phyloP scores from a whole-genome alignment of 2,797 vertebrate species.

The Coendou prehensilis region DNA sequence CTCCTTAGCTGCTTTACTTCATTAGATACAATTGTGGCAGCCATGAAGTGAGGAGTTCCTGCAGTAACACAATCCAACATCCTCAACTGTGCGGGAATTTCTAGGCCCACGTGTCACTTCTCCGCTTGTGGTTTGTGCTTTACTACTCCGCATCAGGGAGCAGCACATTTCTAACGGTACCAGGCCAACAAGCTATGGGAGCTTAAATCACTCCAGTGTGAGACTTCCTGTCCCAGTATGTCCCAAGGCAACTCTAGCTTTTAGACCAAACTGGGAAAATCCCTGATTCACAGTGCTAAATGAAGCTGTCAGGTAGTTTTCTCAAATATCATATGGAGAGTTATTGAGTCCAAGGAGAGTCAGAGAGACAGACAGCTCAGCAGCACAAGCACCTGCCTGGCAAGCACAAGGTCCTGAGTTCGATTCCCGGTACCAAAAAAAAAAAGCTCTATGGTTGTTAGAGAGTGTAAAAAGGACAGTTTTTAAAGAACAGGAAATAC shows the following conservation, averaged over 20 bases:
- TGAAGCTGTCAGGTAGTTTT: neutral
- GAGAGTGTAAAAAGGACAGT: neutral
- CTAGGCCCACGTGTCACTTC: neutral
- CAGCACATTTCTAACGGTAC: constrained; percentile 10
- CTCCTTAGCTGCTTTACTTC: constrained; percentile 27
- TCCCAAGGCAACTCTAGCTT: constrained; percentile 35
- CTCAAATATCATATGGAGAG: neutral
- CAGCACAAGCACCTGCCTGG: too few species aligned
- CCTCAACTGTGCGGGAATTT: neutral
- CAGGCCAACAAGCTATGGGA: constrained; percentile 7
- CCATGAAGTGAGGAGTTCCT: neutral
- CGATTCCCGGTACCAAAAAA: too few species aligned
- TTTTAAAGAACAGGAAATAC: constrained; percentile 38
- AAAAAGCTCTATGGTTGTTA: neutral
- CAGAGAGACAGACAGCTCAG: neutral
- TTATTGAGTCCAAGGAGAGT: neutral
- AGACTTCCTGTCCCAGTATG: neutral
- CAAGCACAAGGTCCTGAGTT: too few species aligned
- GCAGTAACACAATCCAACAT: neutral
- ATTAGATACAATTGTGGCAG: constrained; percentile 38
- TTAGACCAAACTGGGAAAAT: constrained; percentile 8
- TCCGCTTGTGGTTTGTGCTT: neutral
- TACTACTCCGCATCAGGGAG: neutral
- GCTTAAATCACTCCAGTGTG: neutral
- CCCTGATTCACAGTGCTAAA: neutral